phyloP scores from a whole-genome alignment of 2,797 vertebrate species.

The Molossus alvarezi region DNA sequence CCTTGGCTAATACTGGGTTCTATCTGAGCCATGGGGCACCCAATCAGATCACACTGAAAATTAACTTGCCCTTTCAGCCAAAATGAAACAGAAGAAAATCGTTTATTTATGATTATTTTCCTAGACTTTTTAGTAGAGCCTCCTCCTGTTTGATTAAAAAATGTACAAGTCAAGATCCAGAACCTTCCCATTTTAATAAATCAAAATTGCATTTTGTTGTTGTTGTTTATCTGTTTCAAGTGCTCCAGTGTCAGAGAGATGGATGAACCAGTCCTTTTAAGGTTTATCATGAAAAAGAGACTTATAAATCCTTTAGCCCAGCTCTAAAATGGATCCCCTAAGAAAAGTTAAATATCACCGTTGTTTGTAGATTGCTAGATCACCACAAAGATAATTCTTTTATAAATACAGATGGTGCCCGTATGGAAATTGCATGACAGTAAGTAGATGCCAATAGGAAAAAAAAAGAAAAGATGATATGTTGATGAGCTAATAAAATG shows the following conservation, averaged over 20 bases:
- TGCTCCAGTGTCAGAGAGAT: conserved; percentile 60
- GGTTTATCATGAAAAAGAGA: conserved; percentile 87
- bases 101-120: conserved; percentile 47
- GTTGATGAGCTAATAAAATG: conserved; percentile 91
- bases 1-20: neutral
- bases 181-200: conserved; percentile 87
- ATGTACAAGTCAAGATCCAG: conserved; percentile 78
- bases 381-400: conserved; percentile 93
- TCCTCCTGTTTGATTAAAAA: conserved; percentile 26
- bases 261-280: conserved; percentile 77
- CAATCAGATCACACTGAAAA: neutral
- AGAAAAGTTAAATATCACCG: conserved; percentile 92
- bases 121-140: neutral
- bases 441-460: conserved; percentile 90
- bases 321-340: conserved; percentile 91
- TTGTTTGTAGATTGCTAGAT: conserved; percentile 91
- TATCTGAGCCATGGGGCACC: neutral
- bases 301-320: conserved; percentile 89
- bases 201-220: conserved; percentile 75
- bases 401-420: conserved; percentile 93
- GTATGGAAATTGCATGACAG: conserved; percentile 92
- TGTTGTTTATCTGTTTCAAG: conserved; percentile 73
- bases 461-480: conserved; percentile 85
- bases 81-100: conserved; percentile 37
- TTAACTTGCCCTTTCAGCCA: neutral